Conservation (phyloP, 2,888 invertebrate species). For the Pteria penguin region DNA sequence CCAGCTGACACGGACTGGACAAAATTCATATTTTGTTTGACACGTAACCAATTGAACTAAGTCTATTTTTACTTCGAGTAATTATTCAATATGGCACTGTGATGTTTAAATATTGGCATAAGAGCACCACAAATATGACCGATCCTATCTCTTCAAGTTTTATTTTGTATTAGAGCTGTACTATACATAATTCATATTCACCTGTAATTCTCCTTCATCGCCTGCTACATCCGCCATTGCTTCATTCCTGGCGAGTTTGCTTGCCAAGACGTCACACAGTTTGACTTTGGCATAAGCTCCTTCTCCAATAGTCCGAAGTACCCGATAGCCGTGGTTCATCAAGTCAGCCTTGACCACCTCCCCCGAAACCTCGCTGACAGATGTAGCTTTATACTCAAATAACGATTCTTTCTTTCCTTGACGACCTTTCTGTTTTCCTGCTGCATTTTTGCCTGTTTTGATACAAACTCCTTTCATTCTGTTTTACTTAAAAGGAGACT, state of each 20-base stretch:
- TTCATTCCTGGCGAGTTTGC: constrained; percentile 56
- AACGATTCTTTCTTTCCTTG: constrained; percentile 15
- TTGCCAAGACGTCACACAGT: constrained; percentile 58
- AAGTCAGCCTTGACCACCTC: constrained; percentile 57
- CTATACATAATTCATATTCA: no score
- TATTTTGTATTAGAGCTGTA: no score
- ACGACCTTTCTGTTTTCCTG: background rate
- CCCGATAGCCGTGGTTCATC: constrained; percentile 59
- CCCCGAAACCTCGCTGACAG: constrained; percentile 36
- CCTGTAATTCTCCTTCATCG: background rate
- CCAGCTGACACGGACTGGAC: no score
- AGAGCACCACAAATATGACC: no score
- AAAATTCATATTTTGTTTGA: no score
- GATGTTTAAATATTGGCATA: no score
- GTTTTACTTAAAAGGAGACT: no score
- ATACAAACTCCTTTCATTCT: no score
- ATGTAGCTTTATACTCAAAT: constrained; percentile 23
- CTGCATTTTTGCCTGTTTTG: background rate
- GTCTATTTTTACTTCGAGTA: no score
- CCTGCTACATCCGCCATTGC: constrained; percentile 48
- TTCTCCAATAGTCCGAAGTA: constrained; percentile 56
- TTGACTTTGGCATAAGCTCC: constrained; percentile 68
- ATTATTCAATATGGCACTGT: no score
- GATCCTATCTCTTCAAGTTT: no score
- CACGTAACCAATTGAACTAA: no score